Evolutionary conservation across 1,140 invertebrate species (phyloP).

Genomic region (Idris sp.): DNA sequence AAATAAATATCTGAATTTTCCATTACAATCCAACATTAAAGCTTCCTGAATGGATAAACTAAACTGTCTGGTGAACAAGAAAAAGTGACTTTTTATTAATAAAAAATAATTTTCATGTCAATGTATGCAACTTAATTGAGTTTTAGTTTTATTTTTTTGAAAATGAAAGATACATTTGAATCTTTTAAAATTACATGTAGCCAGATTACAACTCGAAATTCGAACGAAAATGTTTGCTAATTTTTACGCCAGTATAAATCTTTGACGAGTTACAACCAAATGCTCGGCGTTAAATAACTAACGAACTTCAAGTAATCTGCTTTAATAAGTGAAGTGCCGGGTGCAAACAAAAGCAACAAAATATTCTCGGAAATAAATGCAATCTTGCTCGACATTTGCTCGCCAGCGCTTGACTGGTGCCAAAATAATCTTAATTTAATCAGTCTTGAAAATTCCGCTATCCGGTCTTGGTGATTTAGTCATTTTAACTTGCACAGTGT

Average conservation of each 20-base stretch:
- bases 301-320: conserved; percentile 13
- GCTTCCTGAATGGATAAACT: too few species aligned
- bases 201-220: not conserved
- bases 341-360: conserved; percentile 13
- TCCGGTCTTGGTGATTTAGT: conserved; percentile 34
- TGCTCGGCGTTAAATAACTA: conserved; percentile 25
- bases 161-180: not conserved
- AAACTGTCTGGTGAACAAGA: too few species aligned
- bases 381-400: conserved; percentile 27
- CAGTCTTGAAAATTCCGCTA: conserved; percentile 42
- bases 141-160: too few species aligned
- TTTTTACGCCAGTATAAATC: conserved; percentile 14
- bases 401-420: conserved; percentile 21
- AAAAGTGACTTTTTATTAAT: too few species aligned
- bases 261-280: conserved; percentile 26
- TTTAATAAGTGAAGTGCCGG: conserved; percentile 30
- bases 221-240: conserved; percentile 9
- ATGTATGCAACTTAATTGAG: too few species aligned
- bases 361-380: conserved; percentile 21
- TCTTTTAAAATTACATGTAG: not conserved
- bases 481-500: conserved; percentile 25
- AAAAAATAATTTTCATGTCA: too few species aligned
- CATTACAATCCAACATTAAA: too few species aligned
- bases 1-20: too few species aligned
- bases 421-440: conserved; percentile 57